Evolutionary conservation across 2,888 invertebrate species (phyloP), one percentile per base, ranked within the genome.

Genomic region (Drosophila setosimentum): DNA sequence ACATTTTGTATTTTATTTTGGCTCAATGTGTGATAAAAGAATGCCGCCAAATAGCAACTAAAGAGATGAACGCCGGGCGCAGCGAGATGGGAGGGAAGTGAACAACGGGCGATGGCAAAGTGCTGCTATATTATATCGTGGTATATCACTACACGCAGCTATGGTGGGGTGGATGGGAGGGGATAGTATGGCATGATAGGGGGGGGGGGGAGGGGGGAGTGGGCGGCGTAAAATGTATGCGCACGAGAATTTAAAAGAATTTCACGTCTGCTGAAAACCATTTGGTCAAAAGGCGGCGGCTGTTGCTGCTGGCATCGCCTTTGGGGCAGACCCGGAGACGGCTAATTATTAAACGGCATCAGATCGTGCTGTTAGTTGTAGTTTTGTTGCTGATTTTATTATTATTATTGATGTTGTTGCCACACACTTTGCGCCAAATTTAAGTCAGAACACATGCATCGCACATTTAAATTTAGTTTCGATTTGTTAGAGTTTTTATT

Each of bases 341-440:
- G 59, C 68, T 50, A 63, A 49, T 48, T 61, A 27, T 57, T 70
- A 37, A 35, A 55, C 55, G 48, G 37, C 49, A 24, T 40, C 33
- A 27, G 37, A 37, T 68, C 49, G 37, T 59, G 68, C 51, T 49
- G 24, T 49, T 49, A 16, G 49, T 49, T 18, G 49, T 49, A 27
- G 49, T 10, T 27, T 27, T 27, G 18, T 49, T 49, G 18, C 45
- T 16, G 45, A 45, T 24, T 24, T 49, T 49, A 49, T 49, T 49
- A 27, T 49, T 49, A 18, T 27, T 27, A 3, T 32, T 60, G 30
- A 11, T 68, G 18, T 68, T 73, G 81, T 68, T 81, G 78, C 61
- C 72, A 70, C 66, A 78, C 65, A 79, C 73, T 81, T 81, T 72
- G 67, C 79, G 82, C 78, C 82, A 80, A 80, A 72, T 81, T 81